Percentiles rank a stretch among this genome's conserved stretches.
Evolutionary conservation across 1,140 invertebrate species (phyloP).

Genomic region (Coelopa frigida): DNA sequence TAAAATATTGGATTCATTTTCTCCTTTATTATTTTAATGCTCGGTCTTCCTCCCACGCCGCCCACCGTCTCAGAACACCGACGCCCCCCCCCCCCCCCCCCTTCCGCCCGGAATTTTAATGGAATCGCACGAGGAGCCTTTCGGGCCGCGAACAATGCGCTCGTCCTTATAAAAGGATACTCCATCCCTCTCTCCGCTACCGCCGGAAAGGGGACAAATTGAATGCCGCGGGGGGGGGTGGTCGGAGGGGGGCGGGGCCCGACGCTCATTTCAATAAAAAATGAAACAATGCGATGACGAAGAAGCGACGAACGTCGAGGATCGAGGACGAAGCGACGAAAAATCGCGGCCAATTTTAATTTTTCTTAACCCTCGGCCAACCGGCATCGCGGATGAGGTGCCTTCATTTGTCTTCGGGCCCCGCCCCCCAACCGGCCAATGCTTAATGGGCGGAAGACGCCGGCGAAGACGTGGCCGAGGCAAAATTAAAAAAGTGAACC

Average conservation of each 20-base stretch:
- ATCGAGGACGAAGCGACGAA: slow-evolving; percentile 13
- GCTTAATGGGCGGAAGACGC: slow-evolving; percentile 2
- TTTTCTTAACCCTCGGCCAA: slow-evolving; percentile 23
- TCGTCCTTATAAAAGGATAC: slow-evolving; percentile 8
- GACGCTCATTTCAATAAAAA: slow-evolving; percentile 34
- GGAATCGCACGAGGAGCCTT: too few relatives aligned
- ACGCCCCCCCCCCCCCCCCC: slow-evolving; percentile 1
- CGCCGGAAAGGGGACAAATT: slow-evolving; percentile 1
- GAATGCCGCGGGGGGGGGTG: not conserved
- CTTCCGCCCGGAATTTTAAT: slow-evolving; percentile 45
- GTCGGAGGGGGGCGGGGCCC: too few relatives aligned
- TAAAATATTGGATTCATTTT: slow-evolving; percentile 44
- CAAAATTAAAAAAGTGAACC: not conserved
- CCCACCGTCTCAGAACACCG: not conserved
- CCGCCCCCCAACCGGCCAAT: slow-evolving; percentile 2
- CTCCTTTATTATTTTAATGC: slow-evolving; percentile 11
- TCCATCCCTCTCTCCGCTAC: not conserved
- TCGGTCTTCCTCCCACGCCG: not conserved
- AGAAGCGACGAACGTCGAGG: slow-evolving; percentile 27
- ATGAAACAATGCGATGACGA: slow-evolving; percentile 39
- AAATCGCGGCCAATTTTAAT: slow-evolving; percentile 44
- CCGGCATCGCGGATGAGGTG: not conserved
- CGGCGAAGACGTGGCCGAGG: not conserved
- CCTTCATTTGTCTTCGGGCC: slow-evolving; percentile 2
- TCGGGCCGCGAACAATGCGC: too few relatives aligned